phyloP scores from a whole-genome alignment of 2,888 invertebrate genomes.

The Fragum fragum region DNA sequence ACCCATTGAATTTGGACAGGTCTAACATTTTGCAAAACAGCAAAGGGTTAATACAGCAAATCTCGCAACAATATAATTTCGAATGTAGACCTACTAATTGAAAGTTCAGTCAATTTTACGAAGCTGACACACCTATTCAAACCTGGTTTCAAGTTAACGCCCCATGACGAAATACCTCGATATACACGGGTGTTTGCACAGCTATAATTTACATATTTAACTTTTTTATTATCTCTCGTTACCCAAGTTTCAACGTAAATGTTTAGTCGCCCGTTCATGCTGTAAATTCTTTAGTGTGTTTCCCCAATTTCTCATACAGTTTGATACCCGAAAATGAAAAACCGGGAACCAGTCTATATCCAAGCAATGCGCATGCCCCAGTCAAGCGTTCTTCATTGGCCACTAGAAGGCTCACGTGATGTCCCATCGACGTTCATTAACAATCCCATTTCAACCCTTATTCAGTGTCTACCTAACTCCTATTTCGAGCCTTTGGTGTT shows the following conservation, averaged over 20 bases:
- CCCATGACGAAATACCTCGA: neutral
- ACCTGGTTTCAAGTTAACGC: neutral
- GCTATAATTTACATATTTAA: conserved; percentile 1
- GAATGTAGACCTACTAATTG: too few species aligned
- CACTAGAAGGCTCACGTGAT: conserved; percentile 42
- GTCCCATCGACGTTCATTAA: conserved; percentile 44
- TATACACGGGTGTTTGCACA: neutral
- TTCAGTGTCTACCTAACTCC: neutral
- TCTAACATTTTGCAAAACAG: too few species aligned
- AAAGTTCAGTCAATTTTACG: neutral
- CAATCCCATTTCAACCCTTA: conserved; percentile 36
- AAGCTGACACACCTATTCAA: neutral
- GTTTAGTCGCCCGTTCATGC: conserved; percentile 20
- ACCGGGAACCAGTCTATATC: neutral
- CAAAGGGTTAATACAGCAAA: too few species aligned
- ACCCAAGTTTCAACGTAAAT: conserved; percentile 27
- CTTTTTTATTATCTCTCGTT: conserved; percentile 10
- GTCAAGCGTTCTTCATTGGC: conserved; percentile 31
- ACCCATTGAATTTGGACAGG: too few species aligned
- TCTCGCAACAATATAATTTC: too few species aligned
- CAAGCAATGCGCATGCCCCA: neutral
- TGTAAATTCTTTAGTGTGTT: neutral
- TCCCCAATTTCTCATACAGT: neutral
- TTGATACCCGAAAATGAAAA: neutral
- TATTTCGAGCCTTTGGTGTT: too few species aligned